Evolutionary conservation across 2,797 vertebrate species (phyloP), one percentile per base, ranked within the genome.

Genomic region (Meda fulgida): DNA sequence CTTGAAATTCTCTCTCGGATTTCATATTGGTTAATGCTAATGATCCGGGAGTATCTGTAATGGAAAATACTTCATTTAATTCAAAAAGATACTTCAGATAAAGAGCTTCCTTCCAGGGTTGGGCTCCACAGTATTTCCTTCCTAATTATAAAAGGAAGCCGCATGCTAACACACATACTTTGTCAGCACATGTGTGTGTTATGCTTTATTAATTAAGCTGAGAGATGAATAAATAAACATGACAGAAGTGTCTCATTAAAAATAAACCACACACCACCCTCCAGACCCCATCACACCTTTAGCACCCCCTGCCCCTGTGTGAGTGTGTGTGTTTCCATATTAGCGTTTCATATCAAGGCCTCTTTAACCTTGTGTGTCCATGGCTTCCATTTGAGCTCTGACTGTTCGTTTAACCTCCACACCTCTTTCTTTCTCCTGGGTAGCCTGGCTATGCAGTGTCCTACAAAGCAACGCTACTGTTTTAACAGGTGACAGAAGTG

Each of bases 271-370:
- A 89, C 80, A 87, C 78, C 63, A 86, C 77, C 18, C 40, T 48
- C 66, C 76, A 90, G 82, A 87, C 87, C 81, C 85, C 78, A 31
- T 48, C 71, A 86, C 90, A 89, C 87, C 90, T 90, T 92, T 89
- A 90, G 43, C 36, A 34, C 46, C 81, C 13, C n/a, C n/a, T 90
- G 36, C 53, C 53, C 51, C 19, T 13, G 9, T 40, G 40, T 51
- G 36, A 80, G 31, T 63, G 76, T 82, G 53, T 60, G 48, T 58
- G 82, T 73, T 66, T 79, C 60, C 58, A 81, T 85, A 26, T 70
- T 34, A 51, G 40, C 31, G 29, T 77, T 66, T 75, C 18, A 73
- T 73, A 84, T 55, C 72, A 51, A 81, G 36, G 72, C 81, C 13
- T 84, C 80, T 84, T 58, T 63, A 81, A 65, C 81, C 65, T 60